Evolutionary conservation across 2,888 invertebrate genomes (phyloP).

Genomic region (Agrochola circellaris): DNA sequence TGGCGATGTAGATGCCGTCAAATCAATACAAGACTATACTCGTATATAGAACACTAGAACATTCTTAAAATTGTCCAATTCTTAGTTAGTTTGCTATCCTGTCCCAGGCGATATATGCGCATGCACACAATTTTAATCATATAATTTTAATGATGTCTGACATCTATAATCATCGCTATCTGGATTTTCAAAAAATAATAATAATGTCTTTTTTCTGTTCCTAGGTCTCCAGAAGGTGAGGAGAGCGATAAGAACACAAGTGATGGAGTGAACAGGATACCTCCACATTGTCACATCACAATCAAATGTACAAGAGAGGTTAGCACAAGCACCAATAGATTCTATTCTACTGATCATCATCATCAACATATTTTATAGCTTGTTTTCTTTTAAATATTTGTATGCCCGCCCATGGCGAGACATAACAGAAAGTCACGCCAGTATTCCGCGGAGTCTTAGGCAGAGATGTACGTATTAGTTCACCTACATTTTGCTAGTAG

Average conservation of each 20-base stretch:
- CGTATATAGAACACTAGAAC: neutral
- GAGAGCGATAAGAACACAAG: slow-evolving; percentile 85
- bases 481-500: neutral
- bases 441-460: neutral
- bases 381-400: neutral
- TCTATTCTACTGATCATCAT: too few relatives aligned
- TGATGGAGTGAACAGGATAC: slow-evolving; percentile 89
- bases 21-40: too few relatives aligned
- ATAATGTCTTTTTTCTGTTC: slow-evolving; percentile 46
- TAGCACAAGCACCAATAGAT: slow-evolving; percentile 73
- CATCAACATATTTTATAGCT: neutral
- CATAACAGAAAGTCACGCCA: neutral
- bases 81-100: neutral
- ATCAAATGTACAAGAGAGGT: slow-evolving; percentile 97
- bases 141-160: neutral
- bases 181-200: neutral
- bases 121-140: neutral
- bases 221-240: slow-evolving; percentile 82
- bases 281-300: slow-evolving; percentile 97
- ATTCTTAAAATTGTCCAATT: neutral
- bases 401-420: neutral
- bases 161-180: neutral
- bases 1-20: too few relatives aligned
- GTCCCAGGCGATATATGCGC: neutral
- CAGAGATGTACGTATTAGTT: neutral